Evolutionary conservation across 2,797 vertebrate species (phyloP).

Genomic region (Enteromius fasciolatus): DNA sequence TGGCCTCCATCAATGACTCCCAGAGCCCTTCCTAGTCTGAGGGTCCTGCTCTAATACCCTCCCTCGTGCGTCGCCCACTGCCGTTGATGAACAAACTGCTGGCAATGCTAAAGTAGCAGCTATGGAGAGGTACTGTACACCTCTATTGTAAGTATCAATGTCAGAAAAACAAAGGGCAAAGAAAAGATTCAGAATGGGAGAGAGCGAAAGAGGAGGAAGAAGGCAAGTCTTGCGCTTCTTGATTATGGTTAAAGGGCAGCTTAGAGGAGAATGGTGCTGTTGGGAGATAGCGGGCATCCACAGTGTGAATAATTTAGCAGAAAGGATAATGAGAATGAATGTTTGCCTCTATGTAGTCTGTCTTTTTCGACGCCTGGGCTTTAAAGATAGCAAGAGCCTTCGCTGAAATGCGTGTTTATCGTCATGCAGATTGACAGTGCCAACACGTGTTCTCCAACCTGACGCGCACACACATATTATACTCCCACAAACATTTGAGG

Average conservation of each 20-base stretch:
- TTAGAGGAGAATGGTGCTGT: slow-evolving; percentile 54
- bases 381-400: slow-evolving; percentile 64
- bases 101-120: slow-evolving; percentile 18
- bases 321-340: slow-evolving; percentile 71
- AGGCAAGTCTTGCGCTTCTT: slow-evolving; percentile 49
- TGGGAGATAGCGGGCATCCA: slow-evolving; percentile 62
- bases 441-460: slow-evolving; percentile 49
- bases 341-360: slow-evolving; percentile 58
- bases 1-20: slow-evolving; percentile 42
- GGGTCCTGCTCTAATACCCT: slow-evolving; percentile 12
- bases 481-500: slow-evolving; percentile 26
- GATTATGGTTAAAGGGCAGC: slow-evolving; percentile 64
- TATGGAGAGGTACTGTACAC: slow-evolving; percentile 15
- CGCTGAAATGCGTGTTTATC: slow-evolving; percentile 64
- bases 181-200: slow-evolving; percentile 40
- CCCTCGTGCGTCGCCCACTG: slow-evolving; percentile 1
- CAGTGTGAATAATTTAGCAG: slow-evolving; percentile 64
- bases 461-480: slow-evolving; percentile 17
- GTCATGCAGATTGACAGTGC: slow-evolving; percentile 58
- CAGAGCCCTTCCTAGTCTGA: background rate
- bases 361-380: slow-evolving; percentile 60
- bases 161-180: slow-evolving; percentile 45
- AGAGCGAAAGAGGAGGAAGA: slow-evolving; percentile 16
- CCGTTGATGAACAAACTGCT: slow-evolving; percentile 7
- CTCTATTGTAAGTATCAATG: slow-evolving; percentile 32